Base-by-base conservation (phyloP, 1,140 invertebrate genomes). In the Lepeophtheirus salmonis region DNA sequence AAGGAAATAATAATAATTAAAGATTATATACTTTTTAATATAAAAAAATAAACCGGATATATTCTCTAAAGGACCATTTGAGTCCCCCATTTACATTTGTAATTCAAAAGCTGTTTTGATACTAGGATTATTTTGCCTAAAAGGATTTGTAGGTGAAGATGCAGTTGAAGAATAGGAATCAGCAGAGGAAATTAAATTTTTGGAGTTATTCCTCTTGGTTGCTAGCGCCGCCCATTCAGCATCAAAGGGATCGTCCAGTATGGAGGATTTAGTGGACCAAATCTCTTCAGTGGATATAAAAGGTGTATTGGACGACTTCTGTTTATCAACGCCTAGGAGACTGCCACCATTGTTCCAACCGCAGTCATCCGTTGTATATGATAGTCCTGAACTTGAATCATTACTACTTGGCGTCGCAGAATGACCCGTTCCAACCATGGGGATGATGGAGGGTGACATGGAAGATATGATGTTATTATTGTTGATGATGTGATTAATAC, bases 191-290 rank as follows among this genome's bases (percentile, higher is more conserved):
- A 18, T 23, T 41, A 63, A 69, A 57, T 65, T 67, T 22, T 64
- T 63, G 60, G 67, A 66, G 22, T 67, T 64, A 50, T 67, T 67
- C 17, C 67, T 64, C 30, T 41, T 41, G 24, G 69, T 68, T 26
- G 71, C 69, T 50, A 74, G 69, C 20, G 81, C 80, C 1, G 81
- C 84, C 86, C 86, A 89, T 66, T 87, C 86, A 3, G 84, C 84
- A 69, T 89, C 84, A 67, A 89, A 89, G 0, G 86, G 86, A 74
- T 90, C 86, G 4, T 72, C 66, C 24, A 61, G 24, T 2, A 61
- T 60, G 18, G 57, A 49, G 41, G 23, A 63, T 23, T 64, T 64
- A 41, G 62, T 63, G 14, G 61, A 41, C 62, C 61, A 63, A 17
- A 16, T 56, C 17, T 64, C 61, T 22, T 48, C 20, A 48, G 23